A percentile compares a stretch with the other conserved stretches of the same genome.
Evolutionary conservation across 1,140 invertebrate species (phyloP).

Genomic region (Agrilus planipennis): DNA sequence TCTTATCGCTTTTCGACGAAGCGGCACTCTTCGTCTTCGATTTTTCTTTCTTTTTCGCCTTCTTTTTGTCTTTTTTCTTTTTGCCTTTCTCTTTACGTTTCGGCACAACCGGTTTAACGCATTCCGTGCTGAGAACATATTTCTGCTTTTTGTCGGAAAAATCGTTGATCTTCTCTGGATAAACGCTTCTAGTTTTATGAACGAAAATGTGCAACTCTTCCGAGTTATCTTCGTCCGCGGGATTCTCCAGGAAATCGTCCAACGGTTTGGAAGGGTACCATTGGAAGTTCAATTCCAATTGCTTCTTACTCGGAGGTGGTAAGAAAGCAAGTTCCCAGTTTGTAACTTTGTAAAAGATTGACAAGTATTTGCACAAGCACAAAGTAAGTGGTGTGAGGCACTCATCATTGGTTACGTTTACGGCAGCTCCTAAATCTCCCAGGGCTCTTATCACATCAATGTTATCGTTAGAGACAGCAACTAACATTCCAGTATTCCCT

Average conservation of each 20-base stretch:
- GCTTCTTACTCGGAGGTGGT: slow-evolving; percentile 17
- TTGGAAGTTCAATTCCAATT: slow-evolving; percentile 28
- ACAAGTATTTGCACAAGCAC: slow-evolving; percentile 32
- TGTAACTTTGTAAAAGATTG: slow-evolving; percentile 28
- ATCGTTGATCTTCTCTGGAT: too few species aligned
- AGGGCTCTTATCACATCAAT: slow-evolving; percentile 25
- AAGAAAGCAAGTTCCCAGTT: slow-evolving; percentile 33
- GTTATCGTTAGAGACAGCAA: slow-evolving; percentile 33
- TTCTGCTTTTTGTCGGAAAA: too few species aligned
- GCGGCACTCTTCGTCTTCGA: too few species aligned
- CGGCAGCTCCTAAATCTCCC: slow-evolving; percentile 35
- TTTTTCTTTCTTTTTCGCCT: neutral
- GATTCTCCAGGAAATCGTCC: too few species aligned
- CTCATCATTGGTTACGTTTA: slow-evolving; percentile 38
- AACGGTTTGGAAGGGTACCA: slow-evolving; percentile 20
- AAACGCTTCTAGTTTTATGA: too few species aligned
- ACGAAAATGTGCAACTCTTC: too few species aligned
- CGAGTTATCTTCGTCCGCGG: too few species aligned
- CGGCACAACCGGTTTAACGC: too few species aligned
- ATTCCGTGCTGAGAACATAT: too few species aligned
- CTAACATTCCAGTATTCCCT: slow-evolving; percentile 39
- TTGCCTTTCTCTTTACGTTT: slow-evolving; percentile 6
- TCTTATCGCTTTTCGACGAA: too few species aligned
- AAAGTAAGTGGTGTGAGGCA: slow-evolving; percentile 38
- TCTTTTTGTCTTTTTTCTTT: neutral